Base-by-base conservation (phyloP, 1,140 invertebrate genomes). In the Mycetomoellerius zeteki region DNA sequence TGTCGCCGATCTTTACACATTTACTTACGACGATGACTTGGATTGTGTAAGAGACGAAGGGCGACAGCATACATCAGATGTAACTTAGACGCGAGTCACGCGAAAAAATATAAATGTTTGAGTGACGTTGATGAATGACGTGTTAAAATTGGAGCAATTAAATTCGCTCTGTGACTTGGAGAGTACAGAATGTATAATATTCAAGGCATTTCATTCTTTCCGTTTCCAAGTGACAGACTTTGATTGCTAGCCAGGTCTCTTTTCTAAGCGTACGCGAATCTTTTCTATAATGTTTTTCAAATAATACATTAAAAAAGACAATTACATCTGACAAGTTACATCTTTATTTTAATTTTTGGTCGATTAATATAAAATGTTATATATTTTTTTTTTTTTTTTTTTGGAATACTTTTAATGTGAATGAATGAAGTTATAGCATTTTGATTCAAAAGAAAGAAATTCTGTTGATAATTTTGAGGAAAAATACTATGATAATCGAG, bases 1-100 rank as follows among this genome's bases (percentile, higher is more conserved):
- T 95, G 96, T 98, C 62, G 95, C 97, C 88, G 98, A 98, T 96
- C 96, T 98, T 60, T 98, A 98, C 92, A 98, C 98, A 14, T 96
- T 98, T 89, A 98, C 98, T 92, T 98, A 98, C 93, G 97, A 97
- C 90, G 54, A 77, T 21, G 97, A 98, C 85, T 93, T 93, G 64
- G 94, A 95, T 88, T 86, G 93, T 86, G 94, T 95, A 93, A 95
- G 94, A 92, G 54, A 47, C 27, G 78, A 90, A 88, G 71, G 69
- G 88, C 75, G 60, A 85, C 56, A 73, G 58, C 30, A 47, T 19
- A n/a, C 16, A 43, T 52, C 43, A 7, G 60, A 58, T 30, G 16
- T 73, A 50, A 47, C 37, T 60, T 65, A 3, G 52, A 58, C 8
- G 19, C n/a, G 14, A 43, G 37, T 43, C 37, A 43, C 37, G 8